A percentile compares a stretch with the other conserved stretches of the same genome.
These are phyloP conservation scores for Cyanoramphus novaezelandiae DNA, from an alignment of 2,113 vertebrate genomes.

Conservation along the genomic window DNA sequence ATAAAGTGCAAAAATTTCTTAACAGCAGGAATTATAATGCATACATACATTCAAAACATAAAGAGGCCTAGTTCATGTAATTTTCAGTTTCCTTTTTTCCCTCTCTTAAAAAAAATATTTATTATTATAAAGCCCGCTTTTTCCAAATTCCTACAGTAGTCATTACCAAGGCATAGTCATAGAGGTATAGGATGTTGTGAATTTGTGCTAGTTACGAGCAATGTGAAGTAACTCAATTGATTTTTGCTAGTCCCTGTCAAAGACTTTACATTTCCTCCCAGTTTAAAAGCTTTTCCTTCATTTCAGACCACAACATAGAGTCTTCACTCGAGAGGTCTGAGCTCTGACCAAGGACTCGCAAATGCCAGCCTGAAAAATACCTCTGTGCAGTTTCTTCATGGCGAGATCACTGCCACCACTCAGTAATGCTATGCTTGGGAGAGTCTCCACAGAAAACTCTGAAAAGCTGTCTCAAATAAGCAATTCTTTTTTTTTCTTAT, in stretches of 20 bases:
- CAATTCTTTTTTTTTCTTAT: not conserved
- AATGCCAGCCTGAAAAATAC: not conserved
- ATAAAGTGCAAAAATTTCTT: not conserved
- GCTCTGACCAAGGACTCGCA: not conserved
- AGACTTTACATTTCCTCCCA: not conserved
- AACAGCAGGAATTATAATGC: not conserved
- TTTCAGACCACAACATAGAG: not conserved
- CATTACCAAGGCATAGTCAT: not conserved
- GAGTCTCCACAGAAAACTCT: not conserved
- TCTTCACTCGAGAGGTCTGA: not conserved
- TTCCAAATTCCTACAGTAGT: not conserved
- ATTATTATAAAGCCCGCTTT: not conserved
- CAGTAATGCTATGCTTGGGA: not conserved
- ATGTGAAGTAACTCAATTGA: not conserved
- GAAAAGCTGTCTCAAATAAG: not conserved
- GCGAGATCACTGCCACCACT: not conserved
- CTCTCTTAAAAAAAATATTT: fast-evolving
- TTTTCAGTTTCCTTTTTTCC: not conserved
- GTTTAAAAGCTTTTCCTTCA: not conserved
- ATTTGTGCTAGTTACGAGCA: not conserved
- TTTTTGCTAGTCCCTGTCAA: not conserved
- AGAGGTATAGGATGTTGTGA: fast-evolving
- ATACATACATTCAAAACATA: not conserved
- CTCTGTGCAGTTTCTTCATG: not conserved
- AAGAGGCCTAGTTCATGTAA: not conserved